Conservation (phyloP, 1,140 invertebrate genomes). For the Latrodectus geometricus region DNA sequence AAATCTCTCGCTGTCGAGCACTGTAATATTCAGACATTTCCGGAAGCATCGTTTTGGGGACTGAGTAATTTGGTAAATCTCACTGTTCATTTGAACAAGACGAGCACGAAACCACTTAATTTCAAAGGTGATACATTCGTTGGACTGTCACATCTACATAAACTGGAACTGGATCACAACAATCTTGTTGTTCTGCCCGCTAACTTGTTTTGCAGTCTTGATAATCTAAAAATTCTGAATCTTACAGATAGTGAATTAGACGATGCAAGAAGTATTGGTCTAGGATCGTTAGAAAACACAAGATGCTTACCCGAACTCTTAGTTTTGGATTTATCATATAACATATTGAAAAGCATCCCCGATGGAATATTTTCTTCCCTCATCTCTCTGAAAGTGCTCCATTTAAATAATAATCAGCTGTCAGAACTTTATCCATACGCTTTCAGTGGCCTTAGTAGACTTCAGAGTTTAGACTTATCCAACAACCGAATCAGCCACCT, state of each 20-base stretch:
- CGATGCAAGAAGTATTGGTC: constrained; percentile 61
- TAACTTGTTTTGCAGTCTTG: constrained; percentile 78
- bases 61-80: constrained; percentile 78
- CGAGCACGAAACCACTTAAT: constrained; percentile 80
- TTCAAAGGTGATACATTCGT: constrained; percentile 71
- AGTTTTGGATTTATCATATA: constrained; percentile 82
- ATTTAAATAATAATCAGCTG: constrained; percentile 85
- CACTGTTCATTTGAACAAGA: constrained; percentile 80
- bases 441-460: constrained; percentile 79
- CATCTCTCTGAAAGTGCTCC: constrained; percentile 73
- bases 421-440: constrained; percentile 82
- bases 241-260: constrained; percentile 83
- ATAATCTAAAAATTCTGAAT: constrained; percentile 84
- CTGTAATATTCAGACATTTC: constrained; percentile 82
- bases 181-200: constrained; percentile 62
- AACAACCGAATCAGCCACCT: constrained; percentile 83
- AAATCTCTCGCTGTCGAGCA: constrained; percentile 79
- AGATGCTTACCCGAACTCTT: constrained; percentile 75
- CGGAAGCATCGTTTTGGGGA: constrained; percentile 76
- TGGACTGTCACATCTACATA: constrained; percentile 80
- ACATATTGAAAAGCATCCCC: constrained; percentile 75
- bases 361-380: constrained; percentile 63
- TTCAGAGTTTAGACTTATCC: constrained; percentile 85
- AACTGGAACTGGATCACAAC: constrained; percentile 63
- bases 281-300: constrained; percentile 65